Base-by-base conservation (phyloP, 2,888 invertebrate species). In the Malthinus seriepunctatus region DNA sequence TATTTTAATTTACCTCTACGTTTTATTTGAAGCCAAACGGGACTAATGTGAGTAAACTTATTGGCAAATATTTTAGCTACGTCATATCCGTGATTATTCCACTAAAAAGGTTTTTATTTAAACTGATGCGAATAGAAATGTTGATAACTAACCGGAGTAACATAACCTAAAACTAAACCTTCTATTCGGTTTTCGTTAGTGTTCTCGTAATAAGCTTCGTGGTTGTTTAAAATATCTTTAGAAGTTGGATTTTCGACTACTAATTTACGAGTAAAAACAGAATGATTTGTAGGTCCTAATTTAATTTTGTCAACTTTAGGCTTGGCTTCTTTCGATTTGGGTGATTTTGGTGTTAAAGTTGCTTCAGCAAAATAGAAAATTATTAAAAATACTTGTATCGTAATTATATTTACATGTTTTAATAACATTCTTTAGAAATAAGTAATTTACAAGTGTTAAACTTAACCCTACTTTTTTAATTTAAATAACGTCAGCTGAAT, bases 11-110 rank as follows among this genome's bases (percentile, higher is more conserved):
- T 78, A 10, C 82, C 84, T 56, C 86, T 86, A 35, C 88, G 81
- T 58, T 86, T 84, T 9, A 97, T 80, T 80, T 96, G 94, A 32
- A 97, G 83, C 97, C 97, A 98, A 0, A 97, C 97, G 0, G 97
- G 97, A 0, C 96, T 93, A 15, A 97, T 86, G 71, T 91, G 90
- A 49, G 91, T 88, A 69, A 97, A 93, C 78, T 97, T 97, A 39
- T 88, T 85, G 8, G 87, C 90, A 83, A 96, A 96, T 53, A 83
- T 86, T 79, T 95, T 95, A 0, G 96, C 93, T 47, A 96, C 85
- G 78, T 95, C 92, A 78, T 96, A 95, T 0, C 97, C 97, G 79
- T 91, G 93, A 64, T 84, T 88, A 74, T 97, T 97, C 97, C 97
- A 97, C 95, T 97, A 75, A 63, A 82, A 83, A 37, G 55, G n/a